Conservation (phyloP, 2,888 invertebrate genomes). For the Caenorhabditis virilis region DNA sequence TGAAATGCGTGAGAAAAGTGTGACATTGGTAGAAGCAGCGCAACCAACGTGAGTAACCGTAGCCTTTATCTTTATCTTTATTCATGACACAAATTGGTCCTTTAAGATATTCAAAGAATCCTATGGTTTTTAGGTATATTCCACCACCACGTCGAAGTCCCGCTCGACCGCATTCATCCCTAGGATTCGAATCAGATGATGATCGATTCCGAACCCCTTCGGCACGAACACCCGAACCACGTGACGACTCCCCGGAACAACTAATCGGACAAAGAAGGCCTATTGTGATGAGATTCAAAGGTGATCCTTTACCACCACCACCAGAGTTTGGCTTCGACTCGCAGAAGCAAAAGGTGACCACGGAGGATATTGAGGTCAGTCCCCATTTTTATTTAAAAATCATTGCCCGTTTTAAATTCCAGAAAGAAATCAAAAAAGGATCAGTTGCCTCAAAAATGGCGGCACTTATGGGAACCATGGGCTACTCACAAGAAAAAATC, state of each 20-base stretch:
- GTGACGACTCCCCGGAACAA: constrained; percentile 40
- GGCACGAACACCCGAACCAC: constrained; percentile 35
- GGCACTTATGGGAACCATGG: constrained; percentile 39
- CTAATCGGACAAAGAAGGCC: constrained; percentile 35
- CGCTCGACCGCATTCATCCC: constrained; percentile 37
- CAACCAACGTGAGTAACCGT: constrained; percentile 28
- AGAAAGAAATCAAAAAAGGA: constrained; percentile 49
- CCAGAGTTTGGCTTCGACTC: constrained; percentile 55
- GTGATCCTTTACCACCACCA: constrained; percentile 46
- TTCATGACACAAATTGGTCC: too few relatives aligned
- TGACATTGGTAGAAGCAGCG: constrained; percentile 37
- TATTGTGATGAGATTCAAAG: constrained; percentile 40
- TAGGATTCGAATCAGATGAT: constrained; percentile 34
- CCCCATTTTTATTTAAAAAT: too few relatives aligned
- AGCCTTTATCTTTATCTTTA: neutral
- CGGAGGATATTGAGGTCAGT: constrained; percentile 43
- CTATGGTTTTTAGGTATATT: constrained; percentile 17
- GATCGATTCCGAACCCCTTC: constrained; percentile 3
- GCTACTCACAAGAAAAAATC: constrained; percentile 28
- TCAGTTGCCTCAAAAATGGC: constrained; percentile 44
- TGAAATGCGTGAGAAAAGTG: constrained; percentile 43
- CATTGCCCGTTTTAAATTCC: too few relatives aligned
- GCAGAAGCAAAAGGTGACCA: constrained; percentile 42
- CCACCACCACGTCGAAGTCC: constrained; percentile 29
- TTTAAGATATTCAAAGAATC: too few relatives aligned